A percentile compares a stretch with the other conserved stretches of the same genome.
phyloP scores from a whole-genome alignment of 2,888 invertebrate genomes.

The Thymelicus acteon region DNA sequence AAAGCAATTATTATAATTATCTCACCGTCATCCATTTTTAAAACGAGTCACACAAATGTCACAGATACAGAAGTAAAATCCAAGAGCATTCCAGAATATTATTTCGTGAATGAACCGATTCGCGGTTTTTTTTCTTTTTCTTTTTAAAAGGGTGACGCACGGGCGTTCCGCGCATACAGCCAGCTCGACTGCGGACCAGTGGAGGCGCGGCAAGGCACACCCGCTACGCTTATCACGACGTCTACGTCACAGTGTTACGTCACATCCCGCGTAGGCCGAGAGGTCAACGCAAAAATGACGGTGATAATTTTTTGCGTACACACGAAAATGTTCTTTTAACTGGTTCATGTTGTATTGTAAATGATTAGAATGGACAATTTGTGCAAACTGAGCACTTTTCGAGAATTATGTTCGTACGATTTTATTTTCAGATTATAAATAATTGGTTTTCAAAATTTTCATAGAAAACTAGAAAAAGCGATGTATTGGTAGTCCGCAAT shows the following conservation, averaged over 20 bases:
- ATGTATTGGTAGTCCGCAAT: too few species aligned
- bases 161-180: slow-evolving; percentile 51
- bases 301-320: too few species aligned
- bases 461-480: too few species aligned
- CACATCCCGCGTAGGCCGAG: slow-evolving; percentile 22
- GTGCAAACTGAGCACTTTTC: too few species aligned
- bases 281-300: not conserved
- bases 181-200: slow-evolving; percentile 51
- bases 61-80: slow-evolving; percentile 4
- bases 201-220: slow-evolving; percentile 58
- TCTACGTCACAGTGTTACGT: slow-evolving; percentile 26
- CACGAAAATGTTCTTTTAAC: too few species aligned
- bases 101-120: not conserved
- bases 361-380: too few species aligned
- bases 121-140: slow-evolving; percentile 20
- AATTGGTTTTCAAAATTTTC: too few species aligned
- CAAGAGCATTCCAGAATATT: slow-evolving; percentile 17
- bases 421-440: too few species aligned
- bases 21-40: slow-evolving; percentile 55
- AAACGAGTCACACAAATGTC: not conserved
- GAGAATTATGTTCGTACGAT: too few species aligned
- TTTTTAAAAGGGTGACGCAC: slow-evolving; percentile 45
- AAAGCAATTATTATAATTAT: not conserved
- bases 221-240: slow-evolving; percentile 58
- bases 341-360: too few species aligned